Percentiles rank a stretch among this genome's conserved stretches.
phyloP scores from a whole-genome alignment of 2,888 invertebrate genomes.

The Altica lythri region DNA sequence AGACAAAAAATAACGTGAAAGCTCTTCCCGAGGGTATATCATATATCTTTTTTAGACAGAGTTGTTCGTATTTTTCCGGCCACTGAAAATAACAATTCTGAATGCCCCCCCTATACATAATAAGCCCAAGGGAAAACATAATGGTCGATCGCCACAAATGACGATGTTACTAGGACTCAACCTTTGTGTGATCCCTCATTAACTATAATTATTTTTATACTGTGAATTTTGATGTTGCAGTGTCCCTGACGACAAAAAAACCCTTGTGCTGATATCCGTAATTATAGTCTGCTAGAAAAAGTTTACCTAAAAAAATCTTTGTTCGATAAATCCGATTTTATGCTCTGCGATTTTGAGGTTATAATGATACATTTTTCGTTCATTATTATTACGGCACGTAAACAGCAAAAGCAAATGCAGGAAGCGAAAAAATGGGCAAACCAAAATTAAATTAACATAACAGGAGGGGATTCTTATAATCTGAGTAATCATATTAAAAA shows the following conservation, averaged over 20 bases:
- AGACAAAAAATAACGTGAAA: conserved; percentile 45
- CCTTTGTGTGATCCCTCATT: conserved; percentile 50
- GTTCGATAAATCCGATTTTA: conserved; percentile 40
- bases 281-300: conserved; percentile 33
- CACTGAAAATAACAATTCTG: conserved; percentile 44
- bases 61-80: conserved; percentile 43
- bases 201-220: conserved; percentile 48
- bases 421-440: conserved; percentile 23
- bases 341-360: conserved; percentile 33
- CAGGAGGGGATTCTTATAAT: too few species aligned
- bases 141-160: conserved; percentile 50
- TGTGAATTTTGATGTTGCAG: conserved; percentile 31
- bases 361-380: conserved; percentile 26
- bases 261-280: conserved; percentile 17
- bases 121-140: conserved; percentile 43
- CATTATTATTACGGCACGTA: conserved; percentile 23
- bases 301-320: conserved; percentile 34
- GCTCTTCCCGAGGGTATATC: conserved; percentile 47
- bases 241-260: conserved; percentile 28
- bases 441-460: conserved; percentile 23
- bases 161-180: conserved; percentile 49
- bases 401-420: conserved; percentile 22
- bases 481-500: conserved; percentile 11
- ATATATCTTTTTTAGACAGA: conserved; percentile 44
- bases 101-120: conserved; percentile 39